Percentiles rank a stretch among this genome's conserved stretches.
Conservation (phyloP, 2,797 vertebrate genomes). For the Oreochromis mossambicus region DNA sequence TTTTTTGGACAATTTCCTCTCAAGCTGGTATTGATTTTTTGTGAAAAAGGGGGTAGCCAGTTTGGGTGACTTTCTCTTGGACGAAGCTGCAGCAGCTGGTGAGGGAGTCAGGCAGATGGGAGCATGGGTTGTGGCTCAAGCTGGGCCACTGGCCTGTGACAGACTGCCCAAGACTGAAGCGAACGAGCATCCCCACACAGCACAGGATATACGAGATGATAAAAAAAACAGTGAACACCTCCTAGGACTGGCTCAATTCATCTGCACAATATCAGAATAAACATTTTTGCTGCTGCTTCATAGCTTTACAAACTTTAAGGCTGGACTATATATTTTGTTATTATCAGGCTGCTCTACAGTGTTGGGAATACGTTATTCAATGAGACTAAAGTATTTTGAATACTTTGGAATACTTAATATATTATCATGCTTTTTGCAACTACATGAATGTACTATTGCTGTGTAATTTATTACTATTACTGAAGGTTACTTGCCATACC, state of each 20-base stretch:
- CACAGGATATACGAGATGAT: neutral
- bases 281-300: neutral
- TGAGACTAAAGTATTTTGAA: neutral
- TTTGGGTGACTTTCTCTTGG: constrained; percentile 14
- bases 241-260: neutral
- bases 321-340: neutral
- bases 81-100: constrained; percentile 7
- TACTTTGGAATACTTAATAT: neutral
- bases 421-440: neutral
- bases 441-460: neutral
- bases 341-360: neutral
- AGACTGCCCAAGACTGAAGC: neutral
- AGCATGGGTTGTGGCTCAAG: neutral
- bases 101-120: neutral
- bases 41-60: neutral
- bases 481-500: neutral
- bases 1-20: constrained; percentile 46
- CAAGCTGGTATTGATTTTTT: constrained; percentile 42
- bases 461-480: neutral
- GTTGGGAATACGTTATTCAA: neutral
- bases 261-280: neutral
- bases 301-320: neutral
- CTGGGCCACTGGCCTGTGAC: constrained; percentile 14
- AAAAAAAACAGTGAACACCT: neutral
- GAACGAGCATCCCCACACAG: neutral